phyloP scores from a whole-genome alignment of 2,113 vertebrate genomes.

The Bambusicola thoracicus region DNA sequence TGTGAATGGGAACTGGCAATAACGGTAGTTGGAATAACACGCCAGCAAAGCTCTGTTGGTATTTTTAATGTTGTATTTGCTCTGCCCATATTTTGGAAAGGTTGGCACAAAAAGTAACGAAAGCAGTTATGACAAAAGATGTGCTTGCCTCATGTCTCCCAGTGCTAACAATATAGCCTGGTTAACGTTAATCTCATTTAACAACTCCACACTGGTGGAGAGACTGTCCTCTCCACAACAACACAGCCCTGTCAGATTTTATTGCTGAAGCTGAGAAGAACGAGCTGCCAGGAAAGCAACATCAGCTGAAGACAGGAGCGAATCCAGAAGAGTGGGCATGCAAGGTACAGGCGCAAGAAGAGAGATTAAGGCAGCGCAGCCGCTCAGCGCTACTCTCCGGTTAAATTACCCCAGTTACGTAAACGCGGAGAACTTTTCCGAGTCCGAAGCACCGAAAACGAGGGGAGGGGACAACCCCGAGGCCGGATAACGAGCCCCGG shows the following conservation, averaged over 20 bases:
- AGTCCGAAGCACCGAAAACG: no score
- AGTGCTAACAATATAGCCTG: background rate
- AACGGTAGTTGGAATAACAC: background rate
- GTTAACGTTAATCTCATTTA: background rate
- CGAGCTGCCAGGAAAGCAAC: background rate
- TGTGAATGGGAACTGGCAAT: background rate
- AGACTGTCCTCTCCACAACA: no score
- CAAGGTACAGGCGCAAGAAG: background rate
- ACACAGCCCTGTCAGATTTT: background rate
- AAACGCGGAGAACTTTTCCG: no score
- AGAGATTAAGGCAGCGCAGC: no score
- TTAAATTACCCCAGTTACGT: no score
- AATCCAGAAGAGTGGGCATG: background rate
- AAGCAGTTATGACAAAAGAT: background rate
- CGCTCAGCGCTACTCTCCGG: no score
- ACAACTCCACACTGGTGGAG: background rate
- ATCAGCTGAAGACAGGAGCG: background rate
- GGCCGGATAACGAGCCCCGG: no score
- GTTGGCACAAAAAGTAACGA: background rate
- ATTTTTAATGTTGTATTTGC: background rate
- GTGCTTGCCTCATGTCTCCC: background rate
- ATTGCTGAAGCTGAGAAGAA: background rate
- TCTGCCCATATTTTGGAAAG: background rate
- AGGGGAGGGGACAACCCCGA: no score
- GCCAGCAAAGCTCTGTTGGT: background rate